phyloP scores from a whole-genome alignment of 2,888 invertebrate species.

The Enchytraeus crypticus region DNA sequence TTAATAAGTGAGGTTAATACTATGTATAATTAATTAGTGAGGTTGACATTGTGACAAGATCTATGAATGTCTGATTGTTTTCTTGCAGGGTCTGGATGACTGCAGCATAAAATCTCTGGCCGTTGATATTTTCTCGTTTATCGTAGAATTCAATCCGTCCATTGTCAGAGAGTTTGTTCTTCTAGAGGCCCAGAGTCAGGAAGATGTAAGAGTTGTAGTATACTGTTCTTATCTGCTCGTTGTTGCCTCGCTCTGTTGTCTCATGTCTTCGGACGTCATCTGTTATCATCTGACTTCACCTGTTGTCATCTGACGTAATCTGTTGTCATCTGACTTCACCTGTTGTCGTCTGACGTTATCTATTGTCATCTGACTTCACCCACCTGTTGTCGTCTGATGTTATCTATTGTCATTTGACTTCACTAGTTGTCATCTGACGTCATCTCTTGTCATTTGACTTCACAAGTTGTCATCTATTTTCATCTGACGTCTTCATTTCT shows the following conservation, averaged over 20 bases:
- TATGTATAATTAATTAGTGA: too few species aligned
- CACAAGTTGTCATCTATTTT: background rate
- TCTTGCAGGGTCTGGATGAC: conserved; percentile 66
- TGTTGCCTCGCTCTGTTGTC: background rate
- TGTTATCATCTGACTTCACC: too few species aligned
- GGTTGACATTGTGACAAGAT: too few species aligned
- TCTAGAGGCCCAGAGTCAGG: conserved; percentile 74
- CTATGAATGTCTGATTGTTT: too few species aligned
- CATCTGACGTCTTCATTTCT: background rate
- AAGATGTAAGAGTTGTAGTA: conserved; percentile 63
- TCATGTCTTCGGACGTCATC: background rate
- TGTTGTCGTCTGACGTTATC: background rate
- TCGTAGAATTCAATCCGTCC: conserved; percentile 95
- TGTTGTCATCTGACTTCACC: background rate
- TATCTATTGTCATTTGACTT: background rate
- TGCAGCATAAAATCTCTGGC: conserved; percentile 89
- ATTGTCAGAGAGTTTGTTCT: conserved; percentile 93
- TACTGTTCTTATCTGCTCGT: too few species aligned
- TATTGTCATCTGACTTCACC: background rate
- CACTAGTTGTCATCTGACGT: too few species aligned
- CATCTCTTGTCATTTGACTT: too few species aligned
- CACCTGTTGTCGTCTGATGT: background rate
- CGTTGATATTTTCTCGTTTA: conserved; percentile 93
- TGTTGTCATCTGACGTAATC: too few species aligned
- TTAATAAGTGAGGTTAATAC: too few species aligned